Evolutionary conservation across 1,140 invertebrate genomes (phyloP).

Genomic region (Drosophila subobscura): DNA sequence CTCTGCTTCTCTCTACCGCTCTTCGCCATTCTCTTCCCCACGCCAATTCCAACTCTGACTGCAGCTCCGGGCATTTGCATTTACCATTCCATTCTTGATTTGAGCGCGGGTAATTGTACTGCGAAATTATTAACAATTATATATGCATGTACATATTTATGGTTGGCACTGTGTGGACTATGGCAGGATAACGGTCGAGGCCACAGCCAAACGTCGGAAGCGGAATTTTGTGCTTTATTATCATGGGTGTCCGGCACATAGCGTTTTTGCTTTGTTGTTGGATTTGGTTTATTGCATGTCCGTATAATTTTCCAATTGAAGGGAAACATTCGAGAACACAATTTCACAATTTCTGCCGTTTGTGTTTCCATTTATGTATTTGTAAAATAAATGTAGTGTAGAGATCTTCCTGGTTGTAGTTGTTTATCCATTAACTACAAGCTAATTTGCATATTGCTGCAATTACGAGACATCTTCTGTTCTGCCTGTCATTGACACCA

Average conservation of each 20-base stretch:
- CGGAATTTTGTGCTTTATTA: conserved; percentile 36
- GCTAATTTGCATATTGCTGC: too few species aligned
- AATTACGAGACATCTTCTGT: conserved; percentile 15
- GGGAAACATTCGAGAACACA: not conserved
- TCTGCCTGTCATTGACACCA: conserved; percentile 61
- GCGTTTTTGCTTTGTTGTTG: conserved; percentile 21
- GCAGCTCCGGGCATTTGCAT: conserved; percentile 37
- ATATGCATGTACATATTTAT: conserved; percentile 21
- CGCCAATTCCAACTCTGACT: not conserved
- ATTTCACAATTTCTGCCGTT: not conserved
- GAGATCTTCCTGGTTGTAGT: too few species aligned
- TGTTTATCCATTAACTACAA: too few species aligned
- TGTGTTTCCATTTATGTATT: conserved; percentile 62
- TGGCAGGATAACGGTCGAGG: conserved; percentile 8
- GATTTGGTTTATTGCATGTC: conserved; percentile 9
- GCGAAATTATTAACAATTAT: conserved; percentile 62
- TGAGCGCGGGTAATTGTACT: conserved; percentile 56
- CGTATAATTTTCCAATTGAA: not conserved
- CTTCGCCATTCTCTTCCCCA: not conserved
- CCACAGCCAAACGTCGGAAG: conserved; percentile 26
- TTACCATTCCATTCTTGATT: conserved; percentile 63
- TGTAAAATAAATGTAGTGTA: not conserved
- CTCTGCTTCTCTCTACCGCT: not conserved
- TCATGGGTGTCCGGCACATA: conserved; percentile 20
- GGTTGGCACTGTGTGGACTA: conserved; percentile 1